phyloP scores from a whole-genome alignment of 2,888 invertebrate genomes.

The Hyppa rectilinea region DNA sequence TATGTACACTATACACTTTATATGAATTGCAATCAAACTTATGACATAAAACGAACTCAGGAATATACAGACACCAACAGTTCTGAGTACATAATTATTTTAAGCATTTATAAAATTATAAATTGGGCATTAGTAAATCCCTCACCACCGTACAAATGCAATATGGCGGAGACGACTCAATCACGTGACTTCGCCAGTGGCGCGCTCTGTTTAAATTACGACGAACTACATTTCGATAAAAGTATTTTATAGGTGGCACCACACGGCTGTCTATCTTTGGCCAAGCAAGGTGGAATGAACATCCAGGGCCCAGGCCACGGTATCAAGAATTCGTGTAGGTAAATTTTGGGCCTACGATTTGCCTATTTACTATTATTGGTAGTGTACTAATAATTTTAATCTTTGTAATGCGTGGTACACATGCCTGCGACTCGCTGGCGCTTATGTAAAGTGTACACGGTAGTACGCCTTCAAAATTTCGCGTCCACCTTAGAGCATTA shows the following conservation, averaged over 20 bases:
- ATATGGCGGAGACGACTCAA: constrained; percentile 80
- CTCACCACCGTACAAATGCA: constrained; percentile 80
- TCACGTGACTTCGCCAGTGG: constrained; percentile 78
- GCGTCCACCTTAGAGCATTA: no score
- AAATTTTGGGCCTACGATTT: background rate
- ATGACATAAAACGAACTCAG: constrained; percentile 55
- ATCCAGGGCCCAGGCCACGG: background rate
- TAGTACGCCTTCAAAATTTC: no score
- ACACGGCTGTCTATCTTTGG: background rate
- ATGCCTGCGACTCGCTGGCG: no score
- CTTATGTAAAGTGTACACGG: no score
- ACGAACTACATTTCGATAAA: constrained; percentile 20
- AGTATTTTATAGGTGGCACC: background rate
- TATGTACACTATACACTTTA: constrained; percentile 58
- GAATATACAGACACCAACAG: constrained; percentile 54
- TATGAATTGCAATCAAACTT: constrained; percentile 48
- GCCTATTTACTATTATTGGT: no score
- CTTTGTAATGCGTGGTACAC: background rate
- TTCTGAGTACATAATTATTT: constrained; percentile 62
- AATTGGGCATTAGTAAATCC: constrained; percentile 77
- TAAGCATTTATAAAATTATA: constrained; percentile 71
- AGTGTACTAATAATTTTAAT: no score
- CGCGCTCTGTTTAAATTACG: constrained; percentile 44
- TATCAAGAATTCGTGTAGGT: background rate
- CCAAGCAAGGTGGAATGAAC: background rate